Base-by-base conservation (phyloP, 2,113 vertebrate species). In the Xiphophorus hellerii region DNA sequence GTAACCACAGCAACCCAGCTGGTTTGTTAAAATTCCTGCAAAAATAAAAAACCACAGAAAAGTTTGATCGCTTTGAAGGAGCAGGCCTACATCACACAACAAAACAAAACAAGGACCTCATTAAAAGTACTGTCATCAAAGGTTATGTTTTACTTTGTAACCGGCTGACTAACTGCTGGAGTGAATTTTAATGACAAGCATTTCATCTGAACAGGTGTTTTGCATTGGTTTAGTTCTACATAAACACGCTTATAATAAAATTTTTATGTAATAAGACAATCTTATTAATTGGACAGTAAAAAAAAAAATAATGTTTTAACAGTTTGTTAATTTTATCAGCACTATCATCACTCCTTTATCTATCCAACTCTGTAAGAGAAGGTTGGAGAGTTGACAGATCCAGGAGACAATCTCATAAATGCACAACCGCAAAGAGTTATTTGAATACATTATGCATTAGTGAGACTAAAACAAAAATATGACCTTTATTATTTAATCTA, bases 1-100 rank as follows among this genome's bases (percentile, higher is more conserved):
- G 88, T 92, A 84, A 84, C 89, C 91, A 92, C 89, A 85, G 88
- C 90, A 92, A 90, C 86, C 86, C 67, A 78, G 39, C 31, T 66
- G 69, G 35, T 39, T 84, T 86, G 92, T 93, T 92, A 88, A 91
- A 93, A 89, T 87, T 64, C 68, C 87, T 86, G 83, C 78, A 90
- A 85, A 89, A 89, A 90, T 90, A 90, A 82, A 84, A 71, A 35
- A 86, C 67, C 71, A 87, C 66, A 66, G 86, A 90, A 79, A 67
- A 66, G 67, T 60, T 39, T 69, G 67, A 39, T 44, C 73, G 68
- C 82, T 90, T 91, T 92, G 84, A 93, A 82, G 85, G 78, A 84
- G 61, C 51, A 73, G 31, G 74, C 51, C 77, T 69, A 35, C 78
- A 84, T 84, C 73, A 69, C 5, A 80, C 77, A 84, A 73, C 71